Percentiles rank a stretch among this genome's conserved stretches.
phyloP scores from a whole-genome alignment of 2,113 vertebrate species.

The Glaucidium brasilianum region DNA sequence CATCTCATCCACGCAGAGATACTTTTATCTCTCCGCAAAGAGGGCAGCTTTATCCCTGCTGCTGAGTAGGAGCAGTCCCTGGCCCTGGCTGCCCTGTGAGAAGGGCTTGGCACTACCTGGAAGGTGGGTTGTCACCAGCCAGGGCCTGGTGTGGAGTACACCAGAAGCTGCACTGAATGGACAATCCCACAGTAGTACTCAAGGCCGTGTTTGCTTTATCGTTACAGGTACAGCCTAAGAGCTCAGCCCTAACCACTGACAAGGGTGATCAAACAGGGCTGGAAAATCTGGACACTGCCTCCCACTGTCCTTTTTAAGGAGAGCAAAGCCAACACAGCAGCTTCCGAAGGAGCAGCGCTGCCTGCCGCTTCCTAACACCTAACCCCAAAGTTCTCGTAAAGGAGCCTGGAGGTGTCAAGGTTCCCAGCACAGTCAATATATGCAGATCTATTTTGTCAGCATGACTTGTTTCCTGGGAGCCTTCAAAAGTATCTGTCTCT shows the following conservation, averaged over 20 bases:
- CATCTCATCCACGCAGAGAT: rapidly evolving
- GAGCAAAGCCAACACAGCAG: background rate
- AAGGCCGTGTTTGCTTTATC: rapidly evolving
- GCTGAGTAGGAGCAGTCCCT: background rate
- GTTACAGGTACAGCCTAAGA: background rate
- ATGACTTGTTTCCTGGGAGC: background rate
- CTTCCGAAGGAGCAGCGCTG: background rate
- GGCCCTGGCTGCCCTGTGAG: background rate
- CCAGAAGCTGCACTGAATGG: background rate
- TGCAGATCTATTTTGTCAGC: background rate
- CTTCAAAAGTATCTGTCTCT: background rate
- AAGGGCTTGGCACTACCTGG: background rate
- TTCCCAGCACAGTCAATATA: background rate
- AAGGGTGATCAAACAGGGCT: background rate
- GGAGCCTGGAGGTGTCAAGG: background rate
- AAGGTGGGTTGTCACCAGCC: background rate
- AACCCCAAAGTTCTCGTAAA: background rate
- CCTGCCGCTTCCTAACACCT: background rate
- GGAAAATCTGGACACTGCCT: background rate
- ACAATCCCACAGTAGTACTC: background rate
- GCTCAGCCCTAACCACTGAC: background rate
- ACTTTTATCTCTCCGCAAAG: background rate
- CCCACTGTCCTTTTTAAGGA: background rate
- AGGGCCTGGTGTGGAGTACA: background rate
- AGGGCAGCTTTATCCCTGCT: background rate